Evolutionary conservation across 2,888 invertebrate species (phyloP), one percentile per base, ranked within the genome.

Genomic region (Autographa gamma): DNA sequence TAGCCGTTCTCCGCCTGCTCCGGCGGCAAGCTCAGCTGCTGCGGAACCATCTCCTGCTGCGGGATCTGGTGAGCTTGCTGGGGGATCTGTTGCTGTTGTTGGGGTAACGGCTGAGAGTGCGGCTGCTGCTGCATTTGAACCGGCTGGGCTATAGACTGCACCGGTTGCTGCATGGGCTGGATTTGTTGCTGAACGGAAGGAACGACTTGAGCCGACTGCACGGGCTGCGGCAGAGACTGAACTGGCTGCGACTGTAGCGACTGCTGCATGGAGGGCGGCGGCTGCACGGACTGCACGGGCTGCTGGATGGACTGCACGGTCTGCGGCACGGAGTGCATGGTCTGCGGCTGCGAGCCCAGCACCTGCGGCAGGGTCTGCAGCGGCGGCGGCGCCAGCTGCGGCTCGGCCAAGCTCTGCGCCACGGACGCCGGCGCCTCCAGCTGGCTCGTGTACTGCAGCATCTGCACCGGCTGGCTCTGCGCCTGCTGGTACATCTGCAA

Each of bases 401-500:
- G 64, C 54, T 88, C 87, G 38, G 76, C 67, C 41, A 86, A 82
- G 18, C 84, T 81, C 59, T 87, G 87, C 63, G 82, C 74, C 32
- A 84, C 81, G 41, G 80, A 86, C 62, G 76, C 84, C 52, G 71
- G 85, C 71, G 84, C 85, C 60, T 91, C 92, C 58, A 91, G 86
- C 43, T 89, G 87, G 25, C 77, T 54, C 0, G 88, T 90, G 69
- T 91, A 90, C 72, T 56, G 54, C 70, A 90, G 85, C 52, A 86
- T 79, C 67, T 91, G 92, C 63, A 89, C 81, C 0, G 89, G 87
- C 72, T 93, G 92, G 32, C 85, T 89, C 66, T 90, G 92, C 60
- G 78, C 85, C 60, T 78, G 92, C 76, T 92, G 96, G 85, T 94
- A 94, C 90, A 95, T 93, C 75, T 96, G 96, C 81, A 95, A 87